Percentiles rank a stretch among this genome's conserved stretches.
Conservation (phyloP, 2,888 invertebrate species). For the Mystacides longicornis region DNA sequence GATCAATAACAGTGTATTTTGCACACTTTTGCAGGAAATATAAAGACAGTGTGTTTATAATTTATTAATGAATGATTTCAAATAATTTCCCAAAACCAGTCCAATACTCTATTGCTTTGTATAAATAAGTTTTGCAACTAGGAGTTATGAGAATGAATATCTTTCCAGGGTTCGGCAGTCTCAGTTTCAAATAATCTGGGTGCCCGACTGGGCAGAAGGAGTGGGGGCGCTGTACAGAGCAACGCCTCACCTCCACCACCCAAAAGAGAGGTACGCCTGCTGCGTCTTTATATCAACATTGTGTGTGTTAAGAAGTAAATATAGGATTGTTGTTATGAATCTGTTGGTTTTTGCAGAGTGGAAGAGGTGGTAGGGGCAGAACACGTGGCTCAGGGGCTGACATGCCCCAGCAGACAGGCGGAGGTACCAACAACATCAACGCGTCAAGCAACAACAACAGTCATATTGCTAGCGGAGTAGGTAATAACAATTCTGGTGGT, state of each 20-base stretch:
- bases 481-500: too few relatives aligned
- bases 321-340: not conserved
- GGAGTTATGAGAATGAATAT: too few relatives aligned
- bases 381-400: conserved; percentile 45
- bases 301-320: not conserved
- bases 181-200: conserved; percentile 41
- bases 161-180: not conserved
- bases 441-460: not conserved
- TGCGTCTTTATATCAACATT: too few relatives aligned
- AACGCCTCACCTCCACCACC: conserved; percentile 49
- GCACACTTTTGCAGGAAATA: too few relatives aligned
- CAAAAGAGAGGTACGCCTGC: conserved; percentile 49
- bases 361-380: conserved; percentile 39
- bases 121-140: too few relatives aligned
- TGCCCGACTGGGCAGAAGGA: conserved; percentile 50
- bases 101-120: too few relatives aligned
- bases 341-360: not conserved
- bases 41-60: too few relatives aligned
- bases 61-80: too few relatives aligned
- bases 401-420: conserved; percentile 42
- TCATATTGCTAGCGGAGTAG: not conserved
- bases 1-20: too few relatives aligned
- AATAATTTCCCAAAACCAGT: too few relatives aligned
- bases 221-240: conserved; percentile 40
- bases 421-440: not conserved